A percentile compares a stretch with the other conserved stretches of the same genome.
These are phyloP conservation scores for Globodera ellingtonae DNA, from an alignment of 1,140 invertebrate genomes.

Conservation along the genomic window DNA sequence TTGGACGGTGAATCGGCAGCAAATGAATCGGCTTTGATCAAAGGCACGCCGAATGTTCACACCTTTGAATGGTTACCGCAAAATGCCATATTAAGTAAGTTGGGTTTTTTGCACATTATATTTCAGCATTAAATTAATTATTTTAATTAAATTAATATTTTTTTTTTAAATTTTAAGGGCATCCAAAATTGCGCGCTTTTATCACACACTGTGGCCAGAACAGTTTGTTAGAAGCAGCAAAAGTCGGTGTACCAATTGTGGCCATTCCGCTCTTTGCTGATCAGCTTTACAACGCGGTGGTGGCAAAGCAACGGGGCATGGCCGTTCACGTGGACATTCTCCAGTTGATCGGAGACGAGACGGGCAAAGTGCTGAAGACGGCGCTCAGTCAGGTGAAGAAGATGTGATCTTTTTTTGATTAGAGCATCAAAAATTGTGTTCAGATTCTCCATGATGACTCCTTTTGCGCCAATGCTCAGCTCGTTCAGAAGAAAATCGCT, in stretches of 20 bases:
- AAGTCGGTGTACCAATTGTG: conserved; percentile 73
- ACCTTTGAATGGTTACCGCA: conserved; percentile 74
- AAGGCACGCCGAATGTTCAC: conserved; percentile 48
- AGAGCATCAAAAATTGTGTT: background rate
- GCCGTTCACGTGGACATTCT: conserved; percentile 52
- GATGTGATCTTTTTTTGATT: background rate
- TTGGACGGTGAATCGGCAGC: conserved; percentile 28
- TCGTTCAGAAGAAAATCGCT: conserved; percentile 21
- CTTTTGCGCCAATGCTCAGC: conserved; percentile 16
- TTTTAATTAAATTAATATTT: conserved; percentile 37
- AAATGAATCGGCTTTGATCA: conserved; percentile 36
- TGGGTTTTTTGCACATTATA: conserved; percentile 32
- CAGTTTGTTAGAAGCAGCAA: conserved; percentile 72
- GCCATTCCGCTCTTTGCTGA: conserved; percentile 73
- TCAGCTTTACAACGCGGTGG: conserved; percentile 69
- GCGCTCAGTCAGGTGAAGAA: conserved; percentile 4
- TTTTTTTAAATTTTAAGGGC: conserved; percentile 66
- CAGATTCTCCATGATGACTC: conserved; percentile 8
- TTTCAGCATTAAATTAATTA: conserved; percentile 14
- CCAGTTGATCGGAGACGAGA: conserved; percentile 40
- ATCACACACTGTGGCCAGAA: conserved; percentile 74
- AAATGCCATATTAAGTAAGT: conserved; percentile 73
- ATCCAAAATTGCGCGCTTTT: conserved; percentile 73
- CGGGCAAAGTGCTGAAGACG: background rate
- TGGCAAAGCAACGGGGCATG: conserved; percentile 51